Evolutionary conservation across 1,140 invertebrate species (phyloP), one percentile per base, ranked within the genome.

Genomic region (Glossosoma conforme): DNA sequence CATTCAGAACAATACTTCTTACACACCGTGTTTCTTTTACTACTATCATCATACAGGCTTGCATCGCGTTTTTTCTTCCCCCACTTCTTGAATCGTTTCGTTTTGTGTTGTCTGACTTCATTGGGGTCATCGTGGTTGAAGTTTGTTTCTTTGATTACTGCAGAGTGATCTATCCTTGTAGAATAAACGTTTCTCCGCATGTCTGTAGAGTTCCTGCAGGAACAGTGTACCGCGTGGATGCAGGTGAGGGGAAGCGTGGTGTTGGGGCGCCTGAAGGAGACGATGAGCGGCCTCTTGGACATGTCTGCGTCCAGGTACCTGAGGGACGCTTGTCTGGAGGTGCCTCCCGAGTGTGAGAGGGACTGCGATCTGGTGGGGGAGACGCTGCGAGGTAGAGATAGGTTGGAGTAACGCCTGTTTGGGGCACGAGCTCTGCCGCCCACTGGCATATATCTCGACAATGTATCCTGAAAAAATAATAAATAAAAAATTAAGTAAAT

Each of bases 331-430:
- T 51, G 52, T 19, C 56, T 47, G 10, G 56, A 58, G 18, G 47
- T 44, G 24, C 56, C 56, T 5, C 52, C 52, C 11, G 56, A 58
- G 17, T 58, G 47, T 0, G 56, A 58, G 1, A 58, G 36, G n/a
- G 47, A 51, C 28, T 58, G 56, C 8, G 56, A 58, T 36, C 52
- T 32, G 14, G 56, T 58, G 2, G 52, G 52, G 1, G 56, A 58
- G 10, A 58, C 44, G 33, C 56, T 58, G 4, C 56, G 20, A 9
- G 56, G 56, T 17, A 58, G 35, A 9, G 56, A 58, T 6, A 58
- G 30, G 4, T 47, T 45, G 21, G 56, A 58, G 33, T 58, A 58
- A 10, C 56, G 42, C 10, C 56, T 18, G 1, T 38, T 44, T 22
- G 56, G 52, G 10, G 40, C 28, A 19, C 56, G 35, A 10, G 48